These are phyloP conservation scores for Platycercus adscitus DNA, from an alignment of 2,113 vertebrate genomes.

Conservation along the genomic window DNA sequence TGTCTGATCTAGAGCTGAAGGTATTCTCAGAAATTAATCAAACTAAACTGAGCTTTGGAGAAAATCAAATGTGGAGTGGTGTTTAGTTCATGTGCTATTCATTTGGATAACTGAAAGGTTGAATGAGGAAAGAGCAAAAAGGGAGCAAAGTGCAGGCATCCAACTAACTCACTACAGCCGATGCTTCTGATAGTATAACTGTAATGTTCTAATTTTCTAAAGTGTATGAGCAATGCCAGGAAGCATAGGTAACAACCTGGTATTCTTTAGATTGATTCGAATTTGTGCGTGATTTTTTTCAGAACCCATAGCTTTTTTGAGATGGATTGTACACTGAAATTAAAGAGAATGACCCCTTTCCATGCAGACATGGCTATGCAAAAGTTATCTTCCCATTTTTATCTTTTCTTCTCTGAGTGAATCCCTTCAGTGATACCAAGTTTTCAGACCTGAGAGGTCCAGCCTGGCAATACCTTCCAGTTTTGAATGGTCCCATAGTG, in stretches of 20 bases:
- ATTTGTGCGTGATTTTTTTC: neutral
- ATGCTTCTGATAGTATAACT: neutral
- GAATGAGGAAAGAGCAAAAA: neutral
- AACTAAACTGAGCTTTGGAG: neutral
- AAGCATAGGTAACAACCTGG: neutral
- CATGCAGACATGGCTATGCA: neutral
- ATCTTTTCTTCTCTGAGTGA: neutral
- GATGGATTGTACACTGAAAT: neutral
- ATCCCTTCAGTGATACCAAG: neutral
- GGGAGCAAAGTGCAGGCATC: neutral
- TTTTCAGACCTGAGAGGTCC: neutral
- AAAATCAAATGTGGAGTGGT: neutral
- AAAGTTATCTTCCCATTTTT: neutral
- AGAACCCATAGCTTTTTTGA: neutral
- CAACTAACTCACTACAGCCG: neutral
- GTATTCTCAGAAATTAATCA: neutral
- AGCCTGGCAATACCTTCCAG: neutral
- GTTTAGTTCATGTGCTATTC: neutral
- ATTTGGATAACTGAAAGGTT: neutral
- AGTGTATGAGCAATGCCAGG: neutral
- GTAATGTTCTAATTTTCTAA: neutral
- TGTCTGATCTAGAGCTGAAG: neutral
- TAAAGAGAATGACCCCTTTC: neutral
- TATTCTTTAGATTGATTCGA: neutral
- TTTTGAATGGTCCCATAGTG: neutral